These are phyloP conservation scores for Amblyopsis rosae DNA, from an alignment of 2,113 vertebrate species.

Conservation along the genomic window DNA sequence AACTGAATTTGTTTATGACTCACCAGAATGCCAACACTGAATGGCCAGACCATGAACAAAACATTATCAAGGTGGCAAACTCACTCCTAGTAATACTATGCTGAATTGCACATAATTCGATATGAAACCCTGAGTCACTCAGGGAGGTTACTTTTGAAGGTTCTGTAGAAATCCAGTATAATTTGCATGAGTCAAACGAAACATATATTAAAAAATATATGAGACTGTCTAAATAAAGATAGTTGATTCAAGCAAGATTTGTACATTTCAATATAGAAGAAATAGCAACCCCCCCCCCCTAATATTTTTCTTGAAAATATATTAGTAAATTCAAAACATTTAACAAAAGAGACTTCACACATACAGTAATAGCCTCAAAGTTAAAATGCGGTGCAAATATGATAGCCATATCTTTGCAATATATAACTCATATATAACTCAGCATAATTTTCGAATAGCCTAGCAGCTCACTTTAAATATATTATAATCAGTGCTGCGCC, in stretches of 20 bases:
- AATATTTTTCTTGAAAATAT: too few relatives aligned
- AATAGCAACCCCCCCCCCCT: background rate
- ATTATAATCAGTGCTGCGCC: background rate
- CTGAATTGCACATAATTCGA: constrained; percentile 1
- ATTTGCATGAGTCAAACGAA: background rate
- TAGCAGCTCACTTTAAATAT: background rate
- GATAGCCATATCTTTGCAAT: constrained; percentile 2
- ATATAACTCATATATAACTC: too few relatives aligned
- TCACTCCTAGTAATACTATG: constrained; percentile 19
- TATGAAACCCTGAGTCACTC: constrained; percentile 39
- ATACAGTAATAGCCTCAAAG: background rate
- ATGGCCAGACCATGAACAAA: background rate
- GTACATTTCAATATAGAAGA: background rate
- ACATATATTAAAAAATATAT: background rate
- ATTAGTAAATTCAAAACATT: too few relatives aligned
- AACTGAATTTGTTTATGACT: constrained; percentile 18
- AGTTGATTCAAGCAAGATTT: background rate
- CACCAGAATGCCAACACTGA: background rate
- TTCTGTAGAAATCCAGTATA: constrained; percentile 8
- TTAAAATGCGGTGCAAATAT: background rate
- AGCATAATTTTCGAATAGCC: constrained; percentile 10
- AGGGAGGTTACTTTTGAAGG: constrained; percentile 15
- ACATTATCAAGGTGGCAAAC: constrained; percentile 24
- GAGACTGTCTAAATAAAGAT: background rate
- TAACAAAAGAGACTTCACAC: background rate